Percentiles rank a stretch among this genome's conserved stretches.
These are phyloP conservation scores for Orius laevigatus DNA, from an alignment of 1,140 invertebrate genomes.

Conservation along the genomic window DNA sequence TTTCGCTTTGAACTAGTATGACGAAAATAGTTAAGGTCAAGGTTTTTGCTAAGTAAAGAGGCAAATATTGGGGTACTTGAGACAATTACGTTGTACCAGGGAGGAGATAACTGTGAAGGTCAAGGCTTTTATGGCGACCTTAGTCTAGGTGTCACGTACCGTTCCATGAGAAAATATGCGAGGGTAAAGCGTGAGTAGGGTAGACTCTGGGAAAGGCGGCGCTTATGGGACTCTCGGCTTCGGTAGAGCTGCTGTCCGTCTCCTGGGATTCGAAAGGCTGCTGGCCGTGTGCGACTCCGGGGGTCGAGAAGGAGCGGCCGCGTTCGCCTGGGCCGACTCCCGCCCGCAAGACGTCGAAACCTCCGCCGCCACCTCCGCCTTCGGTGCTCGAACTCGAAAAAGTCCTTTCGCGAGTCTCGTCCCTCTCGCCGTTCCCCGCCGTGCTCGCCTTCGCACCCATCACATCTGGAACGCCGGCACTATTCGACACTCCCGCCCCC, in stretches of 20 bases:
- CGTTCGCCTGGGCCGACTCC: conserved; percentile 52
- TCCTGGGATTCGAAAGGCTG: conserved; percentile 38
- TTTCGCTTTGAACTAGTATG: too few relatives aligned
- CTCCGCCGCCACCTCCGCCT: conserved; percentile 42
- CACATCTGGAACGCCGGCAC: too few relatives aligned
- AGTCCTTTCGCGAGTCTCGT: conserved; percentile 53
- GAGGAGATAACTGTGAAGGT: too few relatives aligned
- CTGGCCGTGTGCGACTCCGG: too few relatives aligned
- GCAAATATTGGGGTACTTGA: too few relatives aligned
- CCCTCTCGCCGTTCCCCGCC: conserved; percentile 45
- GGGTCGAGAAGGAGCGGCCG: too few relatives aligned
- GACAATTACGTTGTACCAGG: too few relatives aligned
- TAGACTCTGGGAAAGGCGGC: conserved; percentile 46
- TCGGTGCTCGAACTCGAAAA: conserved; percentile 59
- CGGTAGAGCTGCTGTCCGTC: conserved; percentile 40
- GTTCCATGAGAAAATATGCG: conserved; percentile 82
- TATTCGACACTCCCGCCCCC: too few relatives aligned
- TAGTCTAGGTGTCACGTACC: too few relatives aligned
- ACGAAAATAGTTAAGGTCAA: too few relatives aligned
- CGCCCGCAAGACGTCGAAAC: conserved; percentile 54
- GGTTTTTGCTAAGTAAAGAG: too few relatives aligned
- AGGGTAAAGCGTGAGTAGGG: conserved; percentile 70
- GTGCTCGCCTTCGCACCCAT: conserved; percentile 76
- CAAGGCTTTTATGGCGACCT: too few relatives aligned
- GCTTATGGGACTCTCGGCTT: conserved; percentile 27